Base-by-base conservation (phyloP, 2,797 vertebrate genomes). In the Ispidina picta region DNA sequence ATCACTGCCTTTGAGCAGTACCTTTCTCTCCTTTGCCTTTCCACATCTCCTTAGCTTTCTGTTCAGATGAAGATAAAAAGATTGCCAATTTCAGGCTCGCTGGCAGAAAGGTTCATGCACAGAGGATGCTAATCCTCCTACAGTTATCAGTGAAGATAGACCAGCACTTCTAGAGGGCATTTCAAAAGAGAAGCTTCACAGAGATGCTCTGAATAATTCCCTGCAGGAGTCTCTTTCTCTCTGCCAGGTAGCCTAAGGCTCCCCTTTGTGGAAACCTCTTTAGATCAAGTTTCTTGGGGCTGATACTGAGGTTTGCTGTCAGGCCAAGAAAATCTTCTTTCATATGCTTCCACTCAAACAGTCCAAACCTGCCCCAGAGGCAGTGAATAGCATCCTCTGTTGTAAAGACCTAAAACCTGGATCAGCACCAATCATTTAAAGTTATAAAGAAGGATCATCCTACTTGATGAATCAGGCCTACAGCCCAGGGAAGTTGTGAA, bases 181-280 rank as follows among this genome's bases (percentile, higher is more conserved):
- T 94, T 87, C 86, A 77, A 83, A 93, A 68, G 43, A 71, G 22
- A 49, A 93, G 65, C 72, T 93, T 92, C 58, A 80, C 49, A 91
- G 65, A 93, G 62, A 55, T 83, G 33, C 78, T 94, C 86, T 84
- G 81, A 86, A 85, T 62, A 22, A 55, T 87, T 87, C 75, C 84
- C 86, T 0, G 2, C 58, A 96, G 92, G 79, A 89, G 23, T 39
- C 28, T 84, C 86, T 92, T 86, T 94, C 88, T 89, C 75, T 91
- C 86, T 83, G 84, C 84, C 92, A 94, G 69, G 75, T 82, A 91
- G 92, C 88, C 93, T 85, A 60, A 94, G 92, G 88, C 86, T 94
- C 6, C 3, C 43, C 94, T 94, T 94, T 96, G 72, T 90, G 86
- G 78, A 96, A 95, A 83, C 55, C 56, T 90, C 73, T 88, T 92